A percentile compares a stretch with the other conserved stretches of the same genome.
phyloP scores from a whole-genome alignment of 1,140 invertebrate genomes.

The Eurosta solidaginis region DNA sequence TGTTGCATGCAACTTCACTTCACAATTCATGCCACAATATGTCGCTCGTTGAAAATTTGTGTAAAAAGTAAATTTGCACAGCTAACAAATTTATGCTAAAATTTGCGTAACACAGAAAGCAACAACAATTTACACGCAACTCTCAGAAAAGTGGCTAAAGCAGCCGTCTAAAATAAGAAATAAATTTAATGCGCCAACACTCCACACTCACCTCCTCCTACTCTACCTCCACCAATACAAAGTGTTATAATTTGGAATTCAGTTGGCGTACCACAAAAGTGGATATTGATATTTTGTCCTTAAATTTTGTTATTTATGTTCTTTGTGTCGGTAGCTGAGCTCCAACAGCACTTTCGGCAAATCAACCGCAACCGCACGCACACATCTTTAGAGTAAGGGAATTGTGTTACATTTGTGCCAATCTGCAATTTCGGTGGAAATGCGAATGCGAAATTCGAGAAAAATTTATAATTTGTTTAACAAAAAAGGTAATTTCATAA shows the following conservation, averaged over 20 bases:
- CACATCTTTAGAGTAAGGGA: neutral
- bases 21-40: too few relatives aligned
- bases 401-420: slow-evolving; percentile 32
- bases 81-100: slow-evolving; percentile 13
- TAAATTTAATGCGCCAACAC: slow-evolving; percentile 8
- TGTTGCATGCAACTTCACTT: neutral
- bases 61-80: slow-evolving; percentile 1
- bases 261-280: slow-evolving; percentile 35
- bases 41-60: neutral
- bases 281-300: slow-evolving; percentile 39
- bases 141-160: neutral
- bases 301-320: slow-evolving; percentile 35
- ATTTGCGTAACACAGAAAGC: neutral
- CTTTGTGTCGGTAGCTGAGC: slow-evolving; percentile 27
- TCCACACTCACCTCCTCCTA: too few relatives aligned
- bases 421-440: neutral
- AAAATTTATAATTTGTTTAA: slow-evolving; percentile 17
- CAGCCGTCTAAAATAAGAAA: slow-evolving; percentile 13
- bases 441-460: slow-evolving; percentile 4
- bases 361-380: neutral
- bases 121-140: neutral
- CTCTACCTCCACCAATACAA: too few relatives aligned
- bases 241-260: slow-evolving; percentile 30
- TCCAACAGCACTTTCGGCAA: neutral
- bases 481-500: neutral